Base-by-base conservation (phyloP, 2,113 vertebrate species). In the Deroptyus accipitrinus region DNA sequence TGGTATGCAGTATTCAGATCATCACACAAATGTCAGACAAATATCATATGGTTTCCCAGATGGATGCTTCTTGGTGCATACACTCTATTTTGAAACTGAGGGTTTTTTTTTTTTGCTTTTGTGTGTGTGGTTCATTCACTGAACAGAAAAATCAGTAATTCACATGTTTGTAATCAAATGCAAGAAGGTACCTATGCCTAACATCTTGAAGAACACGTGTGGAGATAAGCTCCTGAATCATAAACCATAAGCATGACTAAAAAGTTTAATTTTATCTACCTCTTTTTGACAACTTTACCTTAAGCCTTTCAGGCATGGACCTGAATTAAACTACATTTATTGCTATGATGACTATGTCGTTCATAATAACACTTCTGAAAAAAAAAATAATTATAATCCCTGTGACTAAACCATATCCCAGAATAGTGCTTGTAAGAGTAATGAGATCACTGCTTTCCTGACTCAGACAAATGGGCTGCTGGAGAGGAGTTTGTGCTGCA, bases 361-460 rank as follows among this genome's bases (percentile, higher is more conserved):
- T 95, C 49, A 52, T 18, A 75, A 51, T 72, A 59, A 46, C 35
- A 5, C 30, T 91, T 67, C 64, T 74, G 27, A 2, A 15, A 6
- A 27, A 48, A 75, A 75, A 64, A 17, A 3, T 55, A 8, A 33
- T 66, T 0, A 70, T 24, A 69, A 86, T 63, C 31, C 37, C 68
- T 78, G 20, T 88, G 75, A 95, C 90, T 93, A 95, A 93, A 92
- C 13, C 9, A 20, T 59, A 59, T 55, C 64, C 68, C 75, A 93
- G 75, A 94, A 94, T 67, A 91, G 81, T 63, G 16, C 44, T 79
- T 69, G 17, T 46, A 67, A 67, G 25, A 83, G 31, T 62, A 77
- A 74, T 93, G 87, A 95, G 72, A 93, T 94, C 90, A 86, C 24
- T 25, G 17, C 28, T 90, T 96, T 77, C 64, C 79, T 96, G 93